Percentiles rank a stretch among this genome's conserved stretches.
Evolutionary conservation across 2,113 vertebrate species (phyloP).

Genomic region (Mormyrus lacerda): DNA sequence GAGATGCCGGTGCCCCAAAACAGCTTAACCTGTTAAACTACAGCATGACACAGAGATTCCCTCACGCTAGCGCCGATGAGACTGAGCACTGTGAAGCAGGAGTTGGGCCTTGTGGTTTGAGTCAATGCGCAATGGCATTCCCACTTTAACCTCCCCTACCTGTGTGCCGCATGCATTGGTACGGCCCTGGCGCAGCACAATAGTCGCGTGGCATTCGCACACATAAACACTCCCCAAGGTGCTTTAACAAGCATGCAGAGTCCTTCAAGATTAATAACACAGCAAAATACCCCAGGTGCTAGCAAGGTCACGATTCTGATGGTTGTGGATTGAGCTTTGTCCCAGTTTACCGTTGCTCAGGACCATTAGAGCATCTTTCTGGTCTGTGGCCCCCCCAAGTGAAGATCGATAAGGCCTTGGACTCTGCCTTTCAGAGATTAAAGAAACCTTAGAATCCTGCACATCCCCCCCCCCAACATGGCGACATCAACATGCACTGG

Average conservation of each 20-base stretch:
- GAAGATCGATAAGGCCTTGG: not conserved
- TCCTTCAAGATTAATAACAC: not conserved
- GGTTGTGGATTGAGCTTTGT: not conserved
- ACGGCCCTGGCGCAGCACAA: not conserved
- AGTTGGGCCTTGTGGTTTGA: not conserved
- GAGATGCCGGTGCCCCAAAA: not conserved
- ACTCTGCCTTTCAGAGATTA: conserved; percentile 2
- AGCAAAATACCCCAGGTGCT: not conserved
- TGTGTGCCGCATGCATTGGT: not conserved
- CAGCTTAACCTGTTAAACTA: not conserved
- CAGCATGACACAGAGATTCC: not conserved
- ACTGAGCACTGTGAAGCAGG: not conserved
- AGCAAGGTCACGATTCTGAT: not conserved
- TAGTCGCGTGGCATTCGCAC: not conserved
- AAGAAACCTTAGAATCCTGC: not conserved
- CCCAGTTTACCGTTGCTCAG: not conserved
- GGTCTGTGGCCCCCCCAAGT: not conserved
- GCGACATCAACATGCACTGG: not conserved
- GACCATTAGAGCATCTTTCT: not conserved
- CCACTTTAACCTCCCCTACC: not conserved
- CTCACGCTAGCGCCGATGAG: not conserved
- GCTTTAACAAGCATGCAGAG: not conserved
- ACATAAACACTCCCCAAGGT: not conserved
- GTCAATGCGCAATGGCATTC: not conserved
- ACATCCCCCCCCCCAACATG: conserved; percentile 12